Evolutionary conservation across 2,113 vertebrate species (phyloP), one percentile per base, ranked within the genome.

Genomic region (Butorides virescens): DNA sequence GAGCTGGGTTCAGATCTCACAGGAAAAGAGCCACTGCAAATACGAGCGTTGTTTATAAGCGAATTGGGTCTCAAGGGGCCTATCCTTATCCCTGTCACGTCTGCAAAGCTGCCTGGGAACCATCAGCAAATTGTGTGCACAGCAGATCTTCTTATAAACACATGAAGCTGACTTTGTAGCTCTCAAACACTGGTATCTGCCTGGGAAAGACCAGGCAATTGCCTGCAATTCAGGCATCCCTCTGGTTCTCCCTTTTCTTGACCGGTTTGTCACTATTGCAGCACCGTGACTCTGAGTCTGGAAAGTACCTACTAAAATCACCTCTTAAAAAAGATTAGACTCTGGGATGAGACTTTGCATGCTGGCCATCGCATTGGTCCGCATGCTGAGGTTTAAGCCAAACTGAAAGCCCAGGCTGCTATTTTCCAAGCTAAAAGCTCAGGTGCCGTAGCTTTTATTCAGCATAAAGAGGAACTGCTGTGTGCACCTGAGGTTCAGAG

Each of bases 11-110:
- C 22, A 42, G 55, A 26, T 71, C 52, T 78, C 36, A 70, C 42
- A 75, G 75, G 75, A 56, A 50, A 74, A 55, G 44, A 87, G 27
- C 55, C 52, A 6, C 46, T 52, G 56, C 44, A 61, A 47, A 44
- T 7, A 23, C 0, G 0, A 83, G 56, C 0, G 0, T 22, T 86
- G 58, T 88, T 94, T 62, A 39, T 56, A 47, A 44, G 30, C 0
- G 0, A 56, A 11, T 27, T 68, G 72, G 37, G 25, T 72, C 65
- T 71, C 27, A 1, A 52, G 90, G 15, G 47, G 21, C 47, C 46
- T 70, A 19, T 77, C 30, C 49, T 86, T 76, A 83, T 58, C 72
- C 79, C 61, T 13, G 16, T 16, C 53, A 42, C 0, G 0, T 77
- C 79, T 94, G 76, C 0, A 0, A 36, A 71, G 56, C 72, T 71